Conservation (phyloP, 2,888 invertebrate species). For the Allygus modestus region DNA sequence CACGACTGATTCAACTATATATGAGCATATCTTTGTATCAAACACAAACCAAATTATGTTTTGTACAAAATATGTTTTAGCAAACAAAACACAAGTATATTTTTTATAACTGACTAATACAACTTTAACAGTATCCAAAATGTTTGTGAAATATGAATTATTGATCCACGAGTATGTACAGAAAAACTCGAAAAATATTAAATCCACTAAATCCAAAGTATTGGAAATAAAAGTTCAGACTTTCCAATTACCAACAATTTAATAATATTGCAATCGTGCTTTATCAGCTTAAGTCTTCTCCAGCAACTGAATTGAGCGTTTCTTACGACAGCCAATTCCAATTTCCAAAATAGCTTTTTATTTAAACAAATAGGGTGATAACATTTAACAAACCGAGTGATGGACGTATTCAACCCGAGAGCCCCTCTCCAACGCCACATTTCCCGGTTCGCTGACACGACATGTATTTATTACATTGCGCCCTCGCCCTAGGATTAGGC, state of each 20-base stretch:
- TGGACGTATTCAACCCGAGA: background rate
- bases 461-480: conserved; percentile 5
- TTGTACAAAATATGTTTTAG: too few species aligned
- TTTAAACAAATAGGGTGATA: background rate
- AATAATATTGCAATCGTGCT: background rate
- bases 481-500: conserved; percentile 7
- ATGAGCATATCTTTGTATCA: too few species aligned
- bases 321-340: background rate
- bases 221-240: too few species aligned
- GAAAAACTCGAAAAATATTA: too few species aligned
- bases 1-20: too few species aligned
- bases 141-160: too few species aligned
- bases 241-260: background rate
- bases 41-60: too few species aligned
- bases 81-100: too few species aligned
- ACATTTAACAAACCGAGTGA: background rate
- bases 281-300: background rate
- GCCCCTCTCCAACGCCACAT: background rate
- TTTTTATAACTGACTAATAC: too few species aligned
- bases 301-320: background rate
- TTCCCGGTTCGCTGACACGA: conserved; percentile 25
- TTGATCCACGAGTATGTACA: too few species aligned
- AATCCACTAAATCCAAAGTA: too few species aligned
- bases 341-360: background rate
- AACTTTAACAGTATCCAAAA: too few species aligned